A percentile compares a stretch with the other conserved stretches of the same genome.
Conservation (phyloP, 2,888 invertebrate species). For the Neoaliturus tenellus region DNA sequence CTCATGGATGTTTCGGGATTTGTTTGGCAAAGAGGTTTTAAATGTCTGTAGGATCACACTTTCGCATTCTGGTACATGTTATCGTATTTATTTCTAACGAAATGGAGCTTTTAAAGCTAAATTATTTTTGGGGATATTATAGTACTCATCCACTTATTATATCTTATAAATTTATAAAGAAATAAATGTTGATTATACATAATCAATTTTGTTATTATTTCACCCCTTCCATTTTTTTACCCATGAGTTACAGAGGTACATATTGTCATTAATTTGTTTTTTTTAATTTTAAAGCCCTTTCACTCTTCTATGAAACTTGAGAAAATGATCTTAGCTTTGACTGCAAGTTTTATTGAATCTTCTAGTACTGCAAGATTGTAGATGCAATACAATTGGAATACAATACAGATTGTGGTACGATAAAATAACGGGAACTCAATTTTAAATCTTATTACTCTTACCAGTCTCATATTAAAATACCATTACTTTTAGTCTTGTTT, state of each 20-base stretch:
- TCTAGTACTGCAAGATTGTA: too few relatives aligned
- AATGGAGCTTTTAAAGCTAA: conserved; percentile 13
- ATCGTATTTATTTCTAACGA: neutral
- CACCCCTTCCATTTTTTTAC: neutral
- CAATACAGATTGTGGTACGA: too few relatives aligned
- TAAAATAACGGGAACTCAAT: too few relatives aligned
- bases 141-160: conserved; percentile 40
- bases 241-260: neutral
- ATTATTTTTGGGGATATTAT: conserved; percentile 27
- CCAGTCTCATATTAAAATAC: too few relatives aligned
- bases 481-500: too few relatives aligned
- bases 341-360: too few relatives aligned
- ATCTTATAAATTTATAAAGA: conserved; percentile 49
- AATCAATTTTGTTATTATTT: neutral
- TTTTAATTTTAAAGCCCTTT: too few relatives aligned
- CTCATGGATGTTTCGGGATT: neutral
- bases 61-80: neutral
- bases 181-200: conserved; percentile 46
- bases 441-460: too few relatives aligned
- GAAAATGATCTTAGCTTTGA: too few relatives aligned
- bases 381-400: too few relatives aligned
- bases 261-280: too few relatives aligned
- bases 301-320: too few relatives aligned
- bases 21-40: conserved; percentile 21
- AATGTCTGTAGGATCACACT: conserved; percentile 9